phyloP scores from a whole-genome alignment of 2,113 vertebrate species.

The Dicrurus megarhynchus region DNA sequence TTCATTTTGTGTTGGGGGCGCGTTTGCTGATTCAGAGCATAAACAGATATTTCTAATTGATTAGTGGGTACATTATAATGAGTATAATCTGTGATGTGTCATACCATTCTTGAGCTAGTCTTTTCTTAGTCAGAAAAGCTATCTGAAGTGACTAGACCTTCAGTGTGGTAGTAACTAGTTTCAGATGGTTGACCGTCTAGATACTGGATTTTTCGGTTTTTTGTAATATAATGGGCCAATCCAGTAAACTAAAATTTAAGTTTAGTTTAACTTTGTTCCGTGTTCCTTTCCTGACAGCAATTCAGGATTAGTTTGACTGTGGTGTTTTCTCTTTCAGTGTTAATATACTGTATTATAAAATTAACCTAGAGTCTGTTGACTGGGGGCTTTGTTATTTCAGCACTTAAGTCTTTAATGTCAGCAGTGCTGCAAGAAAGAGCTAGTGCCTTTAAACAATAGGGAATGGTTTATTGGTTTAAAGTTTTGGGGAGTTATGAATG shows the following conservation, averaged over 20 bases:
- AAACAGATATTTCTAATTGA: not conserved
- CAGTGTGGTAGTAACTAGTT: not conserved
- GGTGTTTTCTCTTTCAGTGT: not conserved
- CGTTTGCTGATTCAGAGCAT: not conserved
- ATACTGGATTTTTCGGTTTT: not conserved
- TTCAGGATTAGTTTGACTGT: not conserved
- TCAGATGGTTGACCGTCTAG: not conserved
- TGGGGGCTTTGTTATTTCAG: not conserved
- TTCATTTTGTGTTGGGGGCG: not conserved
- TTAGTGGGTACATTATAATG: not conserved
- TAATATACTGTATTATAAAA: not conserved
- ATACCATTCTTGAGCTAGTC: not conserved
- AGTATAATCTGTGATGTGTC: not conserved
- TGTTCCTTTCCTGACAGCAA: not conserved
- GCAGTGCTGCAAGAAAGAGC: not conserved
- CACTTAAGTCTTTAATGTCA: not conserved
- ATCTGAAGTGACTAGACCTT: not conserved
- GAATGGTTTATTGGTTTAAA: not conserved
- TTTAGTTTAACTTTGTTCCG: not conserved
- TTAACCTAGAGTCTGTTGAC: not conserved
- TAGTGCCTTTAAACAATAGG: not conserved
- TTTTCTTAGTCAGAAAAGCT: not conserved
- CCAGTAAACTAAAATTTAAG: not conserved
- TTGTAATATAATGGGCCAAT: not conserved
- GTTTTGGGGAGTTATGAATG: not conserved